A percentile compares a stretch with the other conserved stretches of the same genome.
Conservation (phyloP, 2,113 vertebrate genomes). For the Hiodon tergisus region DNA sequence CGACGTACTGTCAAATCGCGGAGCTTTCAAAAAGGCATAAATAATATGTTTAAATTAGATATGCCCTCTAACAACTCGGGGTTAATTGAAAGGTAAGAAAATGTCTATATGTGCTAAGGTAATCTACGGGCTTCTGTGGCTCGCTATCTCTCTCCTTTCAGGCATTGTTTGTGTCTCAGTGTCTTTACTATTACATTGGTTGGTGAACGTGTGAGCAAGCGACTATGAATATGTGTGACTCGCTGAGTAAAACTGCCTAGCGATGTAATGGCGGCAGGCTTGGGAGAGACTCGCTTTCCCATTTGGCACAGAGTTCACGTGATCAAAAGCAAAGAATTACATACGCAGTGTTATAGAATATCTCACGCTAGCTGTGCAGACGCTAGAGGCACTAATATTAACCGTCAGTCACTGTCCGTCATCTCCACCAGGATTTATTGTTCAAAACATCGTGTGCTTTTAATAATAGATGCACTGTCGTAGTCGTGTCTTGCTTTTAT, state of each 20-base stretch:
- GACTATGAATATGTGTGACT: constrained; percentile 41
- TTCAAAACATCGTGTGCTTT: not conserved
- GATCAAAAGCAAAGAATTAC: constrained; percentile 57
- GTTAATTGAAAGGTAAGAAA: constrained; percentile 13
- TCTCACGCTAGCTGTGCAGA: constrained; percentile 39
- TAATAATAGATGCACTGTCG: not conserved
- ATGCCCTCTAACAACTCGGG: not conserved
- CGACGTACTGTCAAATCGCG: not conserved
- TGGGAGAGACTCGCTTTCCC: constrained; percentile 59
- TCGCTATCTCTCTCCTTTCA: constrained; percentile 29
- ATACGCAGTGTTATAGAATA: constrained; percentile 37
- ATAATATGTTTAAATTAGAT: not conserved
- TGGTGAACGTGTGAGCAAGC: constrained; percentile 38
- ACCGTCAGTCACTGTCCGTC: not conserved
- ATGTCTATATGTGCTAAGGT: constrained; percentile 18
- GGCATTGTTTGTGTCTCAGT: constrained; percentile 43
- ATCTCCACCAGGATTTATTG: not conserved
- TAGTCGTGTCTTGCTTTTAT: not conserved
- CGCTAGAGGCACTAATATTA: constrained; percentile 28
- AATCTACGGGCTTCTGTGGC: constrained; percentile 24
- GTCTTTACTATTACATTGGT: constrained; percentile 41
- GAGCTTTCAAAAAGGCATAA: not conserved
- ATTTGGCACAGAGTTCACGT: constrained; percentile 62
- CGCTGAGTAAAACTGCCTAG: constrained; percentile 28
- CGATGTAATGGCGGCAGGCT: constrained; percentile 69